Evolutionary conservation across 2,113 vertebrate species (phyloP).

Genomic region (Myrmecobius fasciatus): DNA sequence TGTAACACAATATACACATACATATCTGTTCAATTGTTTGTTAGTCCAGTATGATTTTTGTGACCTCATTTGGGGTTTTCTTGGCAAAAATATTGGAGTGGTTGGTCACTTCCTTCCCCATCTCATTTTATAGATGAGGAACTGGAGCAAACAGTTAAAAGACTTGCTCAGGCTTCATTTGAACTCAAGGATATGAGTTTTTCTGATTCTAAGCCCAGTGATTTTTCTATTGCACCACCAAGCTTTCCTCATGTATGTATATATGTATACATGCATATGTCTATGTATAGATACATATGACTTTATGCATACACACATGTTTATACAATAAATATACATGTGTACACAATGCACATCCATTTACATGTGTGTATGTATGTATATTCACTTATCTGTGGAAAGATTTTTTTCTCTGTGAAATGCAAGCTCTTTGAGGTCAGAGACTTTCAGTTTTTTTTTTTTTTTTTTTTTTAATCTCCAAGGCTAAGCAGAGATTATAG

Average conservation of each 20-base stretch:
- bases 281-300: too few species aligned
- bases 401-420: not conserved
- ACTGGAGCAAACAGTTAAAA: not conserved
- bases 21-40: too few species aligned
- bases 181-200: too few species aligned
- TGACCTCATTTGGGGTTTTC: not conserved
- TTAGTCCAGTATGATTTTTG: not conserved
- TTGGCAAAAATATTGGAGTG: not conserved
- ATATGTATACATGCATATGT: too few species aligned
- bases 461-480: not conserved
- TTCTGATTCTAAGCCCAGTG: not conserved
- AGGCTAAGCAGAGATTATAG: not conserved
- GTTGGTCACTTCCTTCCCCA: not conserved
- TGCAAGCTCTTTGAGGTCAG: not conserved
- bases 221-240: rapidly evolving
- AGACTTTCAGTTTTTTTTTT: not conserved
- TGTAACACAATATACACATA: not conserved
- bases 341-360: too few species aligned
- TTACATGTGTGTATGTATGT: too few species aligned
- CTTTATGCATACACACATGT: too few species aligned
- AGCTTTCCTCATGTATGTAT: not conserved
- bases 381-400: not conserved
- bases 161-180: not conserved
- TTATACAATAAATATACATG: too few species aligned
- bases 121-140: not conserved